Conservation (phyloP, 2,888 invertebrate genomes). For the Pyralis farinalis region DNA sequence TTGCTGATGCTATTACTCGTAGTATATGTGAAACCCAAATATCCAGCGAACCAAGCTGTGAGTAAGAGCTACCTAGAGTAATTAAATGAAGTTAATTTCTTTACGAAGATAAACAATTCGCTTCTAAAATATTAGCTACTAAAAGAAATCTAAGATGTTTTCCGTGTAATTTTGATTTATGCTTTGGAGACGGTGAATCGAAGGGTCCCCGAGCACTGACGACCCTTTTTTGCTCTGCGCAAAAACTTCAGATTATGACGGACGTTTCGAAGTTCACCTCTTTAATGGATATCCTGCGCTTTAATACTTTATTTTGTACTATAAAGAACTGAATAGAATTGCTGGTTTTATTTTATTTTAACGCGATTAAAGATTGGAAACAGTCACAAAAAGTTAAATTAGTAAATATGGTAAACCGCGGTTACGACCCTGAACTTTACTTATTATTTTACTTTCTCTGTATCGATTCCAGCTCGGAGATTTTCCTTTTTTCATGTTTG, state of each 20-base stretch:
- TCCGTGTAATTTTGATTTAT: slow-evolving; percentile 67
- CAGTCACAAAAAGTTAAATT: too few relatives aligned
- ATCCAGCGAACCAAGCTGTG: too few relatives aligned
- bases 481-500: too few relatives aligned
- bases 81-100: too few relatives aligned
- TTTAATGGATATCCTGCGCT: slow-evolving; percentile 32
- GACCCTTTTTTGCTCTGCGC: slow-evolving; percentile 47
- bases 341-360: not conserved
- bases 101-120: not conserved
- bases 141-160: slow-evolving; percentile 46
- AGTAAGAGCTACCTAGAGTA: too few relatives aligned
- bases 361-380: too few relatives aligned
- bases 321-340: not conserved
- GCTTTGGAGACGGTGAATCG: slow-evolving; percentile 40
- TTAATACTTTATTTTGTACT: not conserved
- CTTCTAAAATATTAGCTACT: not conserved
- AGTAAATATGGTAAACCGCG: too few relatives aligned
- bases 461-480: too few relatives aligned
- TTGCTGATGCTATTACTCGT: too few relatives aligned
- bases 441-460: too few relatives aligned
- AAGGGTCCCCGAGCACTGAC: slow-evolving; percentile 34
- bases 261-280: slow-evolving; percentile 31
- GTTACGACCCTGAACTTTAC: too few relatives aligned
- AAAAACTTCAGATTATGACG: slow-evolving; percentile 41
- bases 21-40: too few relatives aligned